Evolutionary conservation across 2,888 invertebrate genomes (phyloP), one percentile per base, ranked within the genome.

Genomic region (Arge pagana): DNA sequence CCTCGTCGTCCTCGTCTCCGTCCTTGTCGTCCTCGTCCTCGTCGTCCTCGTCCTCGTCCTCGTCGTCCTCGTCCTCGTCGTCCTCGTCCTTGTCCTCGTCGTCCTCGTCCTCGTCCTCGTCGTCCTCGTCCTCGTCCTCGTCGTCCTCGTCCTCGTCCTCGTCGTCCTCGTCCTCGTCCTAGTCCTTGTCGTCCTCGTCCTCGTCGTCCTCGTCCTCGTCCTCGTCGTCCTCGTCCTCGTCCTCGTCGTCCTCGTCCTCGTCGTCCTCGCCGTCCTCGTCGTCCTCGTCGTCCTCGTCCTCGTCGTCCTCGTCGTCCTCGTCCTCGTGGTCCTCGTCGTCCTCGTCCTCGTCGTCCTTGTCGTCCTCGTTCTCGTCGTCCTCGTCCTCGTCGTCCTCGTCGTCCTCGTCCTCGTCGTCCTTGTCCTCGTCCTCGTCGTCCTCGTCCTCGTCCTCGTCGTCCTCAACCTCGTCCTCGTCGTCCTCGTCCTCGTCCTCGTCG

Each of bases 231-330:
- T 15, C 43, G 21, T 24, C 23, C 42, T 24, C 4, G 3, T 26
- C 42, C 28, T 31, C 42, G 10, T 24, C 28, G n/a, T 28, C 43
- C 1, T 24, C 28, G 8, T 24, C 18, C 26, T 10, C 24, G 13
- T 42, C 43, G 11, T n/a, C n/a, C n/a, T n/a, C n/a, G n/a, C n/a
- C n/a, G n/a, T n/a, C n/a, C n/a, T n/a, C n/a, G n/a, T n/a, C 15
- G 4, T 42, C 24, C 42, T 42, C 43, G 23, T 1, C 43, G 21
- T n/a, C 43, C 28, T 26, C 28, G 28, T 26, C 28, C 28, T 26
- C 28, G 28, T 26, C 28, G 28, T 26, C 28, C 28, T 26, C 28
- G 28, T 26, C 28, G 28, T 26, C 28, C 28, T 26, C 28, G 28
- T 26, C 28, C 7, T 26, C 28, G 28, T 26, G 7, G 16, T 18